A percentile compares a stretch with the other conserved stretches of the same genome.
phyloP scores from a whole-genome alignment of 1,140 invertebrate species.

The Neodiprion pinetum region DNA sequence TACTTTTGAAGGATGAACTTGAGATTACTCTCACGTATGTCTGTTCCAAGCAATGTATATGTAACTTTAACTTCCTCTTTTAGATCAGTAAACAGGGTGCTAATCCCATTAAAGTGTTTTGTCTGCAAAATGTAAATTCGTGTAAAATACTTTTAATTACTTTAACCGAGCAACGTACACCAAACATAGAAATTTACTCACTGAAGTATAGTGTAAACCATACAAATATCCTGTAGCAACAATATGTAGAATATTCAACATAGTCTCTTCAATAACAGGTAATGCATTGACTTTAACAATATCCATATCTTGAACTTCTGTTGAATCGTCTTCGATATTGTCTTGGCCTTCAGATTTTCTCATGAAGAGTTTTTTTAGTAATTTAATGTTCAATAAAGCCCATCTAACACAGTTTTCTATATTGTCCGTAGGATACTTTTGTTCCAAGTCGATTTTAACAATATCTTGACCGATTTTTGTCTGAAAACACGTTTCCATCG shows the following conservation, averaged over 20 bases:
- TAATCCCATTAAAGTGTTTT: constrained; percentile 32
- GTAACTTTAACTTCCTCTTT: constrained; percentile 28
- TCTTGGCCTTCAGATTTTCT: constrained; percentile 37
- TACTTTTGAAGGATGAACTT: constrained; percentile 10
- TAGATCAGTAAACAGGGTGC: constrained; percentile 25
- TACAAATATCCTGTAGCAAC: constrained; percentile 42
- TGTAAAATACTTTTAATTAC: neutral
- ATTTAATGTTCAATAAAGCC: constrained; percentile 47
- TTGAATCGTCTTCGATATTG: constrained; percentile 29
- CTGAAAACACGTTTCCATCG: constrained; percentile 33
- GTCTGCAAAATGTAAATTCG: constrained; percentile 23
- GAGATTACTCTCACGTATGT: constrained; percentile 10
- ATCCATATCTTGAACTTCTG: constrained; percentile 29
- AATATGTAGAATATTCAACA: constrained; percentile 42
- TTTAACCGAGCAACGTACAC: neutral
- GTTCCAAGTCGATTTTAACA: constrained; percentile 36
- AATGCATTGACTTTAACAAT: constrained; percentile 27
- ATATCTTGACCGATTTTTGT: constrained; percentile 34
- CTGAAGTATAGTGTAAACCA: constrained; percentile 49
- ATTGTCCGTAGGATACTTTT: constrained; percentile 34
- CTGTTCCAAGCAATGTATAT: constrained; percentile 25
- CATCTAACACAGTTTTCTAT: constrained; percentile 49
- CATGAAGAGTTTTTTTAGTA: constrained; percentile 46
- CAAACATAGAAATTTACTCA: constrained; percentile 28
- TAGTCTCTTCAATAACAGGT: constrained; percentile 32